Conservation (phyloP, 2,888 invertebrate species). For the Unio pictorum region DNA sequence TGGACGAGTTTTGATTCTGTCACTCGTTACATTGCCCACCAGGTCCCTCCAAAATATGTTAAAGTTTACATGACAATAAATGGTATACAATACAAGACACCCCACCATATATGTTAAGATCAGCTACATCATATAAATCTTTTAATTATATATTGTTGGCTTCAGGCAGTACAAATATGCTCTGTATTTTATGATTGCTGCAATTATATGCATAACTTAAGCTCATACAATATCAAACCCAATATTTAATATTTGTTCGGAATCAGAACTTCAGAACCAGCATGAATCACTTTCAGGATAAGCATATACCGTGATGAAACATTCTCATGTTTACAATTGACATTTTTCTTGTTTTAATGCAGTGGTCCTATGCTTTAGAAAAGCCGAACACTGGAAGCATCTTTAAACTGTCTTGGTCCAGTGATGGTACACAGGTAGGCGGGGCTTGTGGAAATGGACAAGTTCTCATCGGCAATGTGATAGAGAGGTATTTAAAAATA, state of each 20-base stretch:
- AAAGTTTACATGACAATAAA: no score
- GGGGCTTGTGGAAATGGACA: slow-evolving; percentile 95
- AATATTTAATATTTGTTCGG: neutral
- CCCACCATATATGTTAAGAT: no score
- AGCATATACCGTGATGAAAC: neutral
- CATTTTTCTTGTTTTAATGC: slow-evolving; percentile 31
- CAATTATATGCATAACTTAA: no score
- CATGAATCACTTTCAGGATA: neutral
- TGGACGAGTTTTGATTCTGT: no score
- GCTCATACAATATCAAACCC: no score
- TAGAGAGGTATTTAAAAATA: slow-evolving; percentile 79
- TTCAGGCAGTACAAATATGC: no score
- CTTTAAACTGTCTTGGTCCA: slow-evolving; percentile 92
- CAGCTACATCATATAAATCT: no score
- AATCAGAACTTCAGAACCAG: neutral
- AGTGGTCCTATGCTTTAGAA: slow-evolving; percentile 96
- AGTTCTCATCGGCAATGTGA: slow-evolving; percentile 91
- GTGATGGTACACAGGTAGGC: slow-evolving; percentile 94
- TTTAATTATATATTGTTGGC: no score
- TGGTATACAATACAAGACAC: no score
- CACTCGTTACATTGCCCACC: no score
- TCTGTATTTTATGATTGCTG: no score
- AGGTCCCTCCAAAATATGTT: no score
- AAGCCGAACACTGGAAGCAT: slow-evolving; percentile 92
- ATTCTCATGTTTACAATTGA: neutral